These are phyloP conservation scores for Poeciliopsis turneri DNA, from an alignment of 2,797 vertebrate genomes.

Conservation along the genomic window DNA sequence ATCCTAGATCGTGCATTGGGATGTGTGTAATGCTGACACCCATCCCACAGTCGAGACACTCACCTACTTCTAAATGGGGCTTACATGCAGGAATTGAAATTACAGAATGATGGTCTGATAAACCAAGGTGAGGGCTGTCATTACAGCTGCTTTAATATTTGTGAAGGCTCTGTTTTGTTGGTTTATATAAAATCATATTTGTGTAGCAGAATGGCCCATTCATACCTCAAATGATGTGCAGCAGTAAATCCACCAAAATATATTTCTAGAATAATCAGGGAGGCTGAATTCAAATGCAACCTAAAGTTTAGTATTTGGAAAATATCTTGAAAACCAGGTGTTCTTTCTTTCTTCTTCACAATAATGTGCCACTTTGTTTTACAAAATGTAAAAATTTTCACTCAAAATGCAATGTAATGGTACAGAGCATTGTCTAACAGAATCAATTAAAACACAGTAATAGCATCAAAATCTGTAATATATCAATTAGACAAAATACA, in stretches of 20 bases:
- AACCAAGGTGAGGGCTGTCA: no score
- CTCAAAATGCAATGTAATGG: neutral
- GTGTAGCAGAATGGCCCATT: neutral
- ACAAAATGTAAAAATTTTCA: neutral
- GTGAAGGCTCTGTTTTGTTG: no score
- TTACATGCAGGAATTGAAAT: no score
- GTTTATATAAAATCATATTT: neutral
- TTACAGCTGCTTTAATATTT: no score
- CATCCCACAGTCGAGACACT: no score
- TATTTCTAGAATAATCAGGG: neutral
- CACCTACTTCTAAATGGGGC: no score
- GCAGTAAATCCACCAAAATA: neutral
- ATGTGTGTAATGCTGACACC: no score
- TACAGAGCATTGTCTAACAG: neutral
- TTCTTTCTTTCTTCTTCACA: neutral
- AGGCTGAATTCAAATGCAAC: neutral
- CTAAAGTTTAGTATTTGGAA: neutral
- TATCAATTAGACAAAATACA: neutral
- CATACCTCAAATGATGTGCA: neutral
- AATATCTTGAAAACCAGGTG: neutral
- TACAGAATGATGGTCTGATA: no score
- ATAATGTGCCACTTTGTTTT: neutral
- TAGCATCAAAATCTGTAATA: neutral
- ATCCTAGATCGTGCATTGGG: no score
- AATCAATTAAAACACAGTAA: neutral